Evolutionary conservation across 2,113 vertebrate species (phyloP).

Genomic region (Prochilodus magdalenae): DNA sequence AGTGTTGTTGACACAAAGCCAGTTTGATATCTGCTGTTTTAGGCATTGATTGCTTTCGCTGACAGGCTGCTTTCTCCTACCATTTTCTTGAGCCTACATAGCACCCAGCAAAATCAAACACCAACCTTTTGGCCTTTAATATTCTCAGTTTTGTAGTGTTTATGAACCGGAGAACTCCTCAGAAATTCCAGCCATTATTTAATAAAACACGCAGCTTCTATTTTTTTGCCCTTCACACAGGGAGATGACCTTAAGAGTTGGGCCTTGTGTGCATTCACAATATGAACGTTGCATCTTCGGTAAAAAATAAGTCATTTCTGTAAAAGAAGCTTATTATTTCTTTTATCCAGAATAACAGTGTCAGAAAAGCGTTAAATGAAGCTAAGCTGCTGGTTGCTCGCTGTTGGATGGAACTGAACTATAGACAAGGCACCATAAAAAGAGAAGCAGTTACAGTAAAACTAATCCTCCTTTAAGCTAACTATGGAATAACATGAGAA

Average conservation of each 20-base stretch:
- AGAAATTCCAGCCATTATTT: neutral
- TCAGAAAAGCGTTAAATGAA: neutral
- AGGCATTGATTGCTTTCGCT: constrained; percentile 8
- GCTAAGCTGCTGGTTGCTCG: constrained; percentile 11
- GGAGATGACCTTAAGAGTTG: neutral
- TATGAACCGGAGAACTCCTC: constrained; percentile 4
- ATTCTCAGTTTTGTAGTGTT: constrained; percentile 5
- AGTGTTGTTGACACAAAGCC: constrained; percentile 28
- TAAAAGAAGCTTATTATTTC: neutral
- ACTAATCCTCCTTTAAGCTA: constrained; percentile 26
- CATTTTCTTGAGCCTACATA: constrained; percentile 23
- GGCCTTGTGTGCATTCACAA: neutral
- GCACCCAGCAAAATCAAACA: constrained; percentile 35
- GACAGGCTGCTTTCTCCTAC: constrained; percentile 12
- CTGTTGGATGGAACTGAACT: neutral
- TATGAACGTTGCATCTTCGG: neutral
- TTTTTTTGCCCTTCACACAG: neutral
- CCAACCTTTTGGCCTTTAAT: constrained; percentile 31
- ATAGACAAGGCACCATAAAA: neutral
- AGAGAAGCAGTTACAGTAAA: neutral
- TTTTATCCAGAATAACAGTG: neutral
- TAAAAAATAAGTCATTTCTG: constrained; percentile 8
- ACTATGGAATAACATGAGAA: neutral
- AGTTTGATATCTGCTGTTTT: constrained; percentile 33
- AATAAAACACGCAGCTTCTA: constrained; percentile 1